phyloP scores from a whole-genome alignment of 1,140 invertebrate species.

The Drosophila lacertosa region DNA sequence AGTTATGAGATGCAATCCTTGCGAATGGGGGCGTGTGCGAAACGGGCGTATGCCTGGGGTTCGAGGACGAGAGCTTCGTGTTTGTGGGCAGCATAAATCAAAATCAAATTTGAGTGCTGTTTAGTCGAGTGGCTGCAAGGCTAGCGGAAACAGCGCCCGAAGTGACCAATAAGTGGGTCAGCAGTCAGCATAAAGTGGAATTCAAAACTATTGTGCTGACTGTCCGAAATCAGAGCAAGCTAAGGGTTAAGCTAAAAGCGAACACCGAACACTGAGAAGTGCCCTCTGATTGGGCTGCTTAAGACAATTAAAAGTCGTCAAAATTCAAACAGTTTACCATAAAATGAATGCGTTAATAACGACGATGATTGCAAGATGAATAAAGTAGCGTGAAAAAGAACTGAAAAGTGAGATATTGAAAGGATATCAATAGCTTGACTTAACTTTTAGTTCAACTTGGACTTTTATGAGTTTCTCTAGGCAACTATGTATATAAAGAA shows the following conservation, averaged over 20 bases:
- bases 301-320: constrained; percentile 79
- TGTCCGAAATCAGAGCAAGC: constrained; percentile 1
- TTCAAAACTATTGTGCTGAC: constrained; percentile 68
- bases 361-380: constrained; percentile 13
- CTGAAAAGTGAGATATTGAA: too few species aligned
- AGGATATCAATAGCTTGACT: too few species aligned
- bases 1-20: constrained; percentile 77
- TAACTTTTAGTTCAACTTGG: too few species aligned
- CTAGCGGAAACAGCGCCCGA: constrained; percentile 63
- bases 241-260: background rate
- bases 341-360: constrained; percentile 63
- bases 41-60: background rate
- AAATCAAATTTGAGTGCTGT: constrained; percentile 82
- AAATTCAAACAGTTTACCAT: constrained; percentile 77
- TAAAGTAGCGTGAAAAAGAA: constrained; percentile 15
- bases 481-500: too few species aligned
- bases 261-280: constrained; percentile 12
- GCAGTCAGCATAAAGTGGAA: constrained; percentile 68
- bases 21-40: constrained; percentile 11
- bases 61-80: constrained; percentile 16
- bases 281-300: constrained; percentile 62
- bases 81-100: constrained; percentile 75
- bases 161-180: constrained; percentile 82
- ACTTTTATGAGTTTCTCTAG: too few species aligned
- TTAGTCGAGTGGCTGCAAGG: constrained; percentile 71